Percentiles rank a stretch among this genome's conserved stretches.
phyloP scores from a whole-genome alignment of 2,888 invertebrate species.

The Lasioglossum oenotherae region DNA sequence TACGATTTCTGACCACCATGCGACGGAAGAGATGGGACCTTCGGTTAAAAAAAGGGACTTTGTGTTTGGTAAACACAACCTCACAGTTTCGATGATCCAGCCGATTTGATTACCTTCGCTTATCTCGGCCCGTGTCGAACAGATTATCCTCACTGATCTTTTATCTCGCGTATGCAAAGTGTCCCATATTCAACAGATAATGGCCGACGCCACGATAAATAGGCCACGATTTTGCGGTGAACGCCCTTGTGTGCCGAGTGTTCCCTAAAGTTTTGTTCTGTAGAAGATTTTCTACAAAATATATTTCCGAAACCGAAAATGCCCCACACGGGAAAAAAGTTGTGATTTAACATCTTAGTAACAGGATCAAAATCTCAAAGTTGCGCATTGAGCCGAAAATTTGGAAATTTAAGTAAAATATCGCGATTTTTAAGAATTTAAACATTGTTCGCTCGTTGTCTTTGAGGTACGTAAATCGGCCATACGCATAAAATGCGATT shows the following conservation, averaged over 20 bases:
- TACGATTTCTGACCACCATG: neutral
- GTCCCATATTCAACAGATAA: neutral
- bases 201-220: neutral
- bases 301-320: no score
- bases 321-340: no score
- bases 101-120: neutral
- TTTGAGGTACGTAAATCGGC: no score
- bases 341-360: no score
- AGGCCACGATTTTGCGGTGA: neutral
- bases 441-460: no score
- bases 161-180: neutral
- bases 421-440: no score
- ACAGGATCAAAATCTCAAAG: no score
- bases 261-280: neutral
- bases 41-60: neutral
- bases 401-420: no score
- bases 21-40: neutral
- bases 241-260: neutral
- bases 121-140: neutral
- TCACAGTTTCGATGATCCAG: neutral
- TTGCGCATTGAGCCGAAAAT: no score
- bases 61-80: neutral
- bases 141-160: neutral
- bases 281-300: neutral
- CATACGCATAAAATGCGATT: neutral